These are phyloP conservation scores for Rhinoderma darwinii DNA, from an alignment of 2,113 vertebrate species.

Conservation along the genomic window DNA sequence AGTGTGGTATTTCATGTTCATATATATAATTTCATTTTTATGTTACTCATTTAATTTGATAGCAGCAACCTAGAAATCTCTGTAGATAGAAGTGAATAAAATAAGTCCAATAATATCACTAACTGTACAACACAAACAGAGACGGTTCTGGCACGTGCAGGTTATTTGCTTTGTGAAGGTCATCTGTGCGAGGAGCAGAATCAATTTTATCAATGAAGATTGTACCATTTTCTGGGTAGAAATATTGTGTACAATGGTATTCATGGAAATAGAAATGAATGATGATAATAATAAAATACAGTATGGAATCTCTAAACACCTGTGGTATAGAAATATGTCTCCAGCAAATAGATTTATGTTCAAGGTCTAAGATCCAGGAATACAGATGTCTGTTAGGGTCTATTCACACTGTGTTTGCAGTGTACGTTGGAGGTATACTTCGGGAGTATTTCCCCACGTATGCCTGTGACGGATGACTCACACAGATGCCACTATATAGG, in stretches of 20 bases:
- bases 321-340: background rate
- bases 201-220: slow-evolving; percentile 23
- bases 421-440: too few relatives aligned
- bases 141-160: background rate
- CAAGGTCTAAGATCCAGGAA: too few relatives aligned
- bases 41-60: slow-evolving; percentile 48
- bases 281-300: background rate
- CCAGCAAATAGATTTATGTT: too few relatives aligned
- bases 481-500: too few relatives aligned
- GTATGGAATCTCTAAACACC: background rate
- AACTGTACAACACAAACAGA: slow-evolving; percentile 11
- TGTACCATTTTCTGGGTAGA: background rate
- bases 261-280: background rate
- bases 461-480: too few relatives aligned
- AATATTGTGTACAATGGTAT: background rate
- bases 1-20: slow-evolving; percentile 53
- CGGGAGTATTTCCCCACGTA: too few relatives aligned
- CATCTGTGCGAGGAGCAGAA: background rate
- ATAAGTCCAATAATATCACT: slow-evolving; percentile 31
- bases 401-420: too few relatives aligned
- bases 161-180: slow-evolving; percentile 24
- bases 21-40: slow-evolving; percentile 52
- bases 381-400: too few relatives aligned
- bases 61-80: slow-evolving; percentile 24
- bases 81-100: slow-evolving; percentile 24